Evolutionary conservation across 2,797 vertebrate genomes (phyloP), one percentile per base, ranked within the genome.

Genomic region (Pangasius macronema): DNA sequence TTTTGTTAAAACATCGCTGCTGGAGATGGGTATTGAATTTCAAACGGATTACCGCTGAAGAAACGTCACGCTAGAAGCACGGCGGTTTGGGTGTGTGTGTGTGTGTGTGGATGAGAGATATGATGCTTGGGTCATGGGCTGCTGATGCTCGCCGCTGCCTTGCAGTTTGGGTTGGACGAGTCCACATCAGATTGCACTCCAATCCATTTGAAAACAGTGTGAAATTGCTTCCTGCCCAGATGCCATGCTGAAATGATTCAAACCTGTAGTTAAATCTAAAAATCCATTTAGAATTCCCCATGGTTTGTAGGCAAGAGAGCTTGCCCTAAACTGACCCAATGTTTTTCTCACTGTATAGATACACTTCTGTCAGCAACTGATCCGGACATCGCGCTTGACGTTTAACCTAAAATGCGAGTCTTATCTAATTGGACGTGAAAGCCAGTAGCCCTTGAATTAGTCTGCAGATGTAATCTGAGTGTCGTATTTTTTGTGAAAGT

Each of bases 391-490:
- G 30, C 51, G 36, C n/a, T 55, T 24, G 51, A 42, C 39, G 27
- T 49, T 10, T 20, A 82, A 65, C 27, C 39, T n/a, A 11, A 46
- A 82, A 63, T 46, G 1, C 8, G 33, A 30, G 27, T 83, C 18
- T 6, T 6, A 6, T 83, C 46, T 33, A 13, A 51, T 49, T n/a
- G 55, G 36, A 82, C 16, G 8, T 30, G 46, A 53, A 67, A 67
- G 63, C 82, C 27, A 11, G 9, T 30, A 20, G 59, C 39, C 63
- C 18, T 67, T 83, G 10, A 83, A 36, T 53, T 83, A 83, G 46
- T 5, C 61, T 36, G 61, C n/a, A 83, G 68, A 83, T 83, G 82
- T 83, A 68, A 83, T 68, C 24, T 53, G 82, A 83, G 82, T 36
- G 63, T 63, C 68, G 8, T 68, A 68, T 68, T 18, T 18, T 68